These are phyloP conservation scores for Lepidurus packardi DNA, from an alignment of 1,140 invertebrate species.

Conservation along the genomic window DNA sequence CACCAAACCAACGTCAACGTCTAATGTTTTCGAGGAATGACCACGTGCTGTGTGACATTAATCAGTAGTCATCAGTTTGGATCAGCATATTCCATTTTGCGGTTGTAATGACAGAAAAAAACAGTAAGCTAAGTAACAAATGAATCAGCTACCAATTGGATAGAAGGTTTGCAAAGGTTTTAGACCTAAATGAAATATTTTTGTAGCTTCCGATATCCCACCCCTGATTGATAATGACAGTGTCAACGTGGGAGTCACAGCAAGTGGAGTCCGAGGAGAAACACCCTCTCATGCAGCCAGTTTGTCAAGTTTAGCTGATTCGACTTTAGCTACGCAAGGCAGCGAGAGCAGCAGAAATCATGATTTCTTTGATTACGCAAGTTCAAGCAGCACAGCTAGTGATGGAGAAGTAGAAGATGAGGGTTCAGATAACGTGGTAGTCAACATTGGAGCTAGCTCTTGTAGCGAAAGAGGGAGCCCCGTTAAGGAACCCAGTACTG, in stretches of 20 bases:
- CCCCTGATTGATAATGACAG: not conserved
- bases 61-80: not conserved
- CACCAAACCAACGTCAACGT: not conserved
- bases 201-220: constrained; percentile 3
- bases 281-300: constrained; percentile 10
- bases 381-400: constrained; percentile 7
- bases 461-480: not conserved
- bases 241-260: not conserved
- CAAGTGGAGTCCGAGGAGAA: not conserved
- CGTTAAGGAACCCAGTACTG: constrained; percentile 26
- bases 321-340: constrained; percentile 20
- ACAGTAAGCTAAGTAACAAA: not conserved
- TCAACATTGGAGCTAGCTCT: constrained; percentile 17
- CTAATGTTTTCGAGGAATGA: constrained; percentile 15
- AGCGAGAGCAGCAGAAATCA: constrained; percentile 26
- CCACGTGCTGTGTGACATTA: not conserved
- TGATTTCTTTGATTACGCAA: not conserved
- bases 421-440: not conserved
- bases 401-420: not conserved
- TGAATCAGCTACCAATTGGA: too few species aligned
- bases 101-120: not conserved
- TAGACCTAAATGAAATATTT: not conserved
- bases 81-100: not conserved
- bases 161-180: too few species aligned
- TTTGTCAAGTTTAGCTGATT: constrained; percentile 28